Base-by-base conservation (phyloP, 2,113 vertebrate genomes). In the Fregetta grallaria region DNA sequence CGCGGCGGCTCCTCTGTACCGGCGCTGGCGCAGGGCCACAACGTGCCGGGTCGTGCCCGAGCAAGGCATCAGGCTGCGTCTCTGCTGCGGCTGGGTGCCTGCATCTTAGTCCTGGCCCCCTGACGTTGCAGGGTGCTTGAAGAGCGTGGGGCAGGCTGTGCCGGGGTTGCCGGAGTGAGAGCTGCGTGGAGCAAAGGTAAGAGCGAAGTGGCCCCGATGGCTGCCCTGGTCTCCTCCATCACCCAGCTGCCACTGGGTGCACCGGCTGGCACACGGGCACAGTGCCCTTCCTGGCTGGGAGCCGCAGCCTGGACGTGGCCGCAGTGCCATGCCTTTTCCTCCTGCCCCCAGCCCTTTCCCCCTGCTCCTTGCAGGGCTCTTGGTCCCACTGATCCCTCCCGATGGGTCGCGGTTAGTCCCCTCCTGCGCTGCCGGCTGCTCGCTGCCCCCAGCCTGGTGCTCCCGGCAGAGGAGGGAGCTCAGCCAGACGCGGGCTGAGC, bases 61-160 rank as follows among this genome's bases (percentile, higher is more conserved):
- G 62, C 77, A 8, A 36, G 45, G 59, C 52, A 3, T 0, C 1
- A 16, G 45, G 53, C 75, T 68, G 26, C 3, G 1, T 36, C 36
- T 76, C 32, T 1, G 0, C 7, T 2, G 1, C 0, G 0, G 56
- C 45, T 0, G 0, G 42, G 70, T 0, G 38, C 79, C 74, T 59
- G 59, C 0, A 3, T 32, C 90, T 67, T 59, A 84, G 50, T 21
- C 29, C 66, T 1, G 0, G 11, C 50, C 23, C 56, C 36, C 23
- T 1, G 3, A n/a, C 10, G 0, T 3, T 34, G 40, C 76, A 87
- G 91, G 55, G 56, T 2, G 7, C 40, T 32, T 6, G 68, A 58
- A 17, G 91, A 85, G 56, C 1, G 11, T 13, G 34, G 78, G 26
- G 47, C 45, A 66, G 62, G 34, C 38, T 72, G 63, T 15, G 34